Conservation (phyloP, 2,888 invertebrate genomes). For the Catocala fraxini region DNA sequence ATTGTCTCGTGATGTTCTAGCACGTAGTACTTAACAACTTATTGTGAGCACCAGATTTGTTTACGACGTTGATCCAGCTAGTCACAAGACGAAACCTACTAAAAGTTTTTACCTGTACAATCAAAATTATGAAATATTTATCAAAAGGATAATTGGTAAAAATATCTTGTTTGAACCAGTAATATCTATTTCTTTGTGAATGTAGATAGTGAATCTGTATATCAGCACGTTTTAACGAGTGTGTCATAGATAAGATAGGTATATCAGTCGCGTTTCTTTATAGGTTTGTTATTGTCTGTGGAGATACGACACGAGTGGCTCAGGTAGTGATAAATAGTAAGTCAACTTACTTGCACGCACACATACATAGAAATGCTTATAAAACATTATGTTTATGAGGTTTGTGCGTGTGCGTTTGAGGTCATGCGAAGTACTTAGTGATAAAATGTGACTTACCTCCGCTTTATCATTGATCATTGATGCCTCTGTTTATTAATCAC, state of each 20-base stretch:
- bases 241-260: slow-evolving; percentile 40
- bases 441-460: slow-evolving; percentile 16
- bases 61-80: too few species aligned
- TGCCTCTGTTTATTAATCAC: too few species aligned
- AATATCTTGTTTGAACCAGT: too few species aligned
- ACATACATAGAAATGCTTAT: too few species aligned
- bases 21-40: too few species aligned
- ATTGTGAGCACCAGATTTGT: too few species aligned
- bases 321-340: slow-evolving; percentile 14
- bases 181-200: slow-evolving; percentile 16
- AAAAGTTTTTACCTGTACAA: too few species aligned
- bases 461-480: background rate
- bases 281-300: slow-evolving; percentile 42
- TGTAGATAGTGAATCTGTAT: slow-evolving; percentile 32
- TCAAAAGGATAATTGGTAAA: too few species aligned
- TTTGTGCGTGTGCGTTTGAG: slow-evolving; percentile 14
- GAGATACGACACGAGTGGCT: slow-evolving; percentile 34
- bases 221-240: slow-evolving; percentile 42
- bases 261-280: slow-evolving; percentile 47
- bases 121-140: too few species aligned
- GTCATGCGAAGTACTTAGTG: slow-evolving; percentile 27
- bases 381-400: too few species aligned
- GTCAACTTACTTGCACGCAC: slow-evolving; percentile 12
- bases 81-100: too few species aligned
- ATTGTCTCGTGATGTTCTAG: too few species aligned